Conservation (phyloP, 2,797 vertebrate species). For the Liasis olivaceus region DNA sequence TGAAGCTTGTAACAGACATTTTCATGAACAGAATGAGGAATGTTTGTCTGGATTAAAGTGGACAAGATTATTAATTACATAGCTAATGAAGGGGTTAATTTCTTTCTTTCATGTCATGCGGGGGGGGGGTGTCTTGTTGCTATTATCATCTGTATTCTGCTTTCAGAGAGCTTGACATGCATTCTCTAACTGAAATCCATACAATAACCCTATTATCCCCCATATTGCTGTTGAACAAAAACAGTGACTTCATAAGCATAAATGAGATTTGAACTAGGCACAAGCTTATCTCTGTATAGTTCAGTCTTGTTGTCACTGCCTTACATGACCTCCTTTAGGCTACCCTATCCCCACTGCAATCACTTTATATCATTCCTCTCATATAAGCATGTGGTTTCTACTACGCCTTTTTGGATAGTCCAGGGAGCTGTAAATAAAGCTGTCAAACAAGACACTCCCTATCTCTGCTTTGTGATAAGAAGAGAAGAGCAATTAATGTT, state of each 20-base stretch:
- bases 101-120: background rate
- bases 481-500: background rate
- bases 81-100: background rate
- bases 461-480: background rate
- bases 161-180: background rate
- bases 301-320: background rate
- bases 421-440: background rate
- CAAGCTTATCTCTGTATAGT: background rate
- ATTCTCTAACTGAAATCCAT: background rate
- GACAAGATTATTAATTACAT: background rate
- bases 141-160: background rate
- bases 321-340: background rate
- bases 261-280: background rate
- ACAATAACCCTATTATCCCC: background rate
- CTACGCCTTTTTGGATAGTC: background rate
- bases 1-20: background rate
- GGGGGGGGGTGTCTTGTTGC: too few species aligned
- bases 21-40: background rate
- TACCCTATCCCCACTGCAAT: background rate
- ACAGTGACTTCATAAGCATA: background rate
- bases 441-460: background rate
- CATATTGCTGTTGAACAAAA: background rate
- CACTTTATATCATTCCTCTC: background rate
- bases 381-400: background rate
- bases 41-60: background rate